phyloP scores from a whole-genome alignment of 2,113 vertebrate genomes.

The Melanotaenia duboulayi region DNA sequence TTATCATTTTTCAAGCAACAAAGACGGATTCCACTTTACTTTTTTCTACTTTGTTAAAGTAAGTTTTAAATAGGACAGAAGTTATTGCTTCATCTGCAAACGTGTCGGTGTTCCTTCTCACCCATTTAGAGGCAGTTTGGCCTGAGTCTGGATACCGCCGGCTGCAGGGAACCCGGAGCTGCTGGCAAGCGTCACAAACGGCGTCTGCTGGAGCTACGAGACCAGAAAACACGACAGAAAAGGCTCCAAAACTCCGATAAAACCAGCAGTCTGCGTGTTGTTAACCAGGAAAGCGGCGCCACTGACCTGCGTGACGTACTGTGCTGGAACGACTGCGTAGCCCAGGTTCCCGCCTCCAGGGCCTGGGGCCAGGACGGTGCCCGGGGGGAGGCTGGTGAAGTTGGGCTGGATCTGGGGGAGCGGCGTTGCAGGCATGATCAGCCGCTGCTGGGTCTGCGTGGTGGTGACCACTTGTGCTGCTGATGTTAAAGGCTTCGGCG shows the following conservation, averaged over 20 bases:
- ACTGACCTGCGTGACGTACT: conserved; percentile 94
- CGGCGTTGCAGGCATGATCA: conserved; percentile 98
- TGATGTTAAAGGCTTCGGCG: conserved; percentile 90
- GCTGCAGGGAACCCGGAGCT: conserved; percentile 88
- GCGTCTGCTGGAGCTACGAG: conserved; percentile 89
- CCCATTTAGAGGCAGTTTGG: conserved; percentile 94
- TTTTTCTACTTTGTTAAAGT: too few relatives aligned
- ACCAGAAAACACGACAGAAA: conserved; percentile 8
- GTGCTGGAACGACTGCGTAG: conserved; percentile 94
- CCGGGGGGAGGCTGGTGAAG: conserved; percentile 94
- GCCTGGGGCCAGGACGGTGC: conserved; percentile 93
- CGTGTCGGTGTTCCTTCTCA: conserved; percentile 77
- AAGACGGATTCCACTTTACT: too few relatives aligned
- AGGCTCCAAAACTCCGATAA: not conserved
- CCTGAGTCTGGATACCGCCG: conserved; percentile 90
- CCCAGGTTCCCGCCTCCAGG: conserved; percentile 92
- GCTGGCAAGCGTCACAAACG: conserved; percentile 93
- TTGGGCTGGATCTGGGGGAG: conserved; percentile 97
- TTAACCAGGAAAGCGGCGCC: not conserved
- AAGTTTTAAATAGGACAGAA: too few relatives aligned
- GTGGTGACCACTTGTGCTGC: conserved; percentile 90
- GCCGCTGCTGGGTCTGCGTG: conserved; percentile 92
- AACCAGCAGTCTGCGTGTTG: not conserved
- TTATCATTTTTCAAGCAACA: too few relatives aligned
- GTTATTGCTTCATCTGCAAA: too few relatives aligned